Percentiles rank a stretch among this genome's conserved stretches.
These are phyloP conservation scores for Thripadectes ignobilis DNA, from an alignment of 2,797 vertebrate genomes.

Conservation along the genomic window DNA sequence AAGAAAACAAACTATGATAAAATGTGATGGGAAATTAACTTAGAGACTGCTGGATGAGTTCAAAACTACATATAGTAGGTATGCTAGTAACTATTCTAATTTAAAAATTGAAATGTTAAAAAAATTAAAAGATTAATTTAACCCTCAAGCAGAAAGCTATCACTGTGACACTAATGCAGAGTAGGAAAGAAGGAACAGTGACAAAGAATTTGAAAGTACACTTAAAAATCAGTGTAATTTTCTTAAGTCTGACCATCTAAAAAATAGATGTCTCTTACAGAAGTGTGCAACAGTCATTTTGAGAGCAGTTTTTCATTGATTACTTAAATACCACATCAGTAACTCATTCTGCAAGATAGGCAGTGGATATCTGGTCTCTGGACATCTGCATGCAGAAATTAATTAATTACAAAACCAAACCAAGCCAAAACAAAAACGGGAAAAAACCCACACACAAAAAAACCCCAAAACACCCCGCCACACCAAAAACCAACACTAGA, in stretches of 20 bases:
- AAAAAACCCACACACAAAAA: too few species aligned
- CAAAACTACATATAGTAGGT: neutral
- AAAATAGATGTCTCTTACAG: neutral
- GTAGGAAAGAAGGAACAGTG: neutral
- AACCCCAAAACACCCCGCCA: neutral
- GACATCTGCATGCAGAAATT: neutral
- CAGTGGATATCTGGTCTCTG: neutral
- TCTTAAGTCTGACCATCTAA: neutral
- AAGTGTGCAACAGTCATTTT: neutral
- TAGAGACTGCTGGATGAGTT: neutral
- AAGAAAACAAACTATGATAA: neutral
- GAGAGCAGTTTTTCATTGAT: neutral
- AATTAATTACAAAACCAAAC: neutral
- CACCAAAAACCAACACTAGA: neutral
- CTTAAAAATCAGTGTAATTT: neutral
- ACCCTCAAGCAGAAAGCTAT: neutral
- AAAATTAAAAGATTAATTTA: neutral
- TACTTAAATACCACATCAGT: neutral
- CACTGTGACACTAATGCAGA: neutral
- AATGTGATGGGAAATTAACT: neutral
- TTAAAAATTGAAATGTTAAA: neutral
- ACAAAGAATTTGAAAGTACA: neutral
- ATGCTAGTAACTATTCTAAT: neutral
- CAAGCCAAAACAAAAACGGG: neutral
- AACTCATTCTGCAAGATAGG: neutral